Base-by-base conservation (phyloP, 2,797 vertebrate species). In the Poecilia gillii region DNA sequence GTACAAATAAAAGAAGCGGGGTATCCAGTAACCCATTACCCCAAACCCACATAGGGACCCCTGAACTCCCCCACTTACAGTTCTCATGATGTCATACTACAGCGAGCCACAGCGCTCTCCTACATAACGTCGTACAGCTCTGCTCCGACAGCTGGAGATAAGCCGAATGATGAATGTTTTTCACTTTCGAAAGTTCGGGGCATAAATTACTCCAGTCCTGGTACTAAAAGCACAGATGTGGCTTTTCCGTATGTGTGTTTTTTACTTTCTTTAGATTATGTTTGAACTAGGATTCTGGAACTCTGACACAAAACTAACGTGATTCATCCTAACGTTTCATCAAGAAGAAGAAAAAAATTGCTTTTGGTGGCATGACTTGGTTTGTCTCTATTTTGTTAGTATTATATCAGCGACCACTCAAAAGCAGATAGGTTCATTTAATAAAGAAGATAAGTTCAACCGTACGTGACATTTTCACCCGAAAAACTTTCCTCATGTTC, bases 11-110 rank as follows among this genome's bases (percentile, higher is more conserved):
- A 33, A 81, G 39, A 77, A 82, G 28, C 0, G 20, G 87, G 88
- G 90, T 90, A 86, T 92, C 75, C 77, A 83, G 90, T 90, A 93
- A 93, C 75, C 77, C 83, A 93, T 94, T 93, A 92, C 76, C 77
- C 77, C 36, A 55, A 86, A 75, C 80, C 78, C 77, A 86, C 86
- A 81, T 64, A 71, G 92, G 89, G 91, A 93, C 84, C 82, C 85
- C 45, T 86, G 59, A 74, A 73, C 87, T 75, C 83, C 86, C 88
- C 78, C 81, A 70, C 77, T 84, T 81, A 84, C 85, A 91, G 90
- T 93, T 94, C 94, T 94, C 93, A 95, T 94, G 93, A 95, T 92
- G 92, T 94, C 93, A 95, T 91, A 84, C 76, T 74, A 87, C 78
- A 80, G 80, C 59, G 6, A 83, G 84, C 43, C 64, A 33, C 85